Evolutionary conservation across 2,797 vertebrate species (phyloP), one percentile per base, ranked within the genome.

Genomic region (Cynodonichthys magdalenae): DNA sequence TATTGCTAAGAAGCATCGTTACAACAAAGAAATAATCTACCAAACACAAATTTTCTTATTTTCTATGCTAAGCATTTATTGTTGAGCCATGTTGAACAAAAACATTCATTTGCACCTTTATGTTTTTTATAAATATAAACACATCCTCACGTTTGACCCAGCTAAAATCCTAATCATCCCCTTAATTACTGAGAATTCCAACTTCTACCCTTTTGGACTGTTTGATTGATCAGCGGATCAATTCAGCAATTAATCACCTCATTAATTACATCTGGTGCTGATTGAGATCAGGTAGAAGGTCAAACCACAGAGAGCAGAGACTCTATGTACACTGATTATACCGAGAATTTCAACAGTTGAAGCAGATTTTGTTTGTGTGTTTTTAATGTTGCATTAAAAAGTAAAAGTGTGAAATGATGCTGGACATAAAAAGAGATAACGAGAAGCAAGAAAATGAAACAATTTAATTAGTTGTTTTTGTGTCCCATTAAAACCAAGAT

Each of bases 241-340:
- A 90, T 93, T 42, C 64, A 60, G 81, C 77, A 90, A 89, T 92
- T 91, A 91, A 89, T 90, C 86, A 87, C 82, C 83, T 79, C 82
- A 88, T 89, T 90, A 91, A 89, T 89, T 87, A 85, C 67, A 53
- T 77, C 59, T 81, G 74, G 66, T 66, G 53, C 71, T 79, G 69
- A 82, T 58, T 84, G 75, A 61, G 60, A 76, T 79, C 67, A 66
- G 70, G 63, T 76, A 70, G 63, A 69, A 87, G 77, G 75, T 81
- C 72, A 75, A 63, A 71, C 53, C 11, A 19, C 27, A 64, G 1
- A 62, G 47, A 62, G 49, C 57, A 1, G 0, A 69, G 55, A 59
- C 5, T 1, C 24, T 44, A 46, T 36, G 42, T 12, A 36, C 9
- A 4, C 19, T 15, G 50, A 48, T 11, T 51, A 19, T 2, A 31